These are phyloP conservation scores for Drosophila teissieri DNA, from an alignment of 1,140 invertebrate genomes.

Conservation along the genomic window DNA sequence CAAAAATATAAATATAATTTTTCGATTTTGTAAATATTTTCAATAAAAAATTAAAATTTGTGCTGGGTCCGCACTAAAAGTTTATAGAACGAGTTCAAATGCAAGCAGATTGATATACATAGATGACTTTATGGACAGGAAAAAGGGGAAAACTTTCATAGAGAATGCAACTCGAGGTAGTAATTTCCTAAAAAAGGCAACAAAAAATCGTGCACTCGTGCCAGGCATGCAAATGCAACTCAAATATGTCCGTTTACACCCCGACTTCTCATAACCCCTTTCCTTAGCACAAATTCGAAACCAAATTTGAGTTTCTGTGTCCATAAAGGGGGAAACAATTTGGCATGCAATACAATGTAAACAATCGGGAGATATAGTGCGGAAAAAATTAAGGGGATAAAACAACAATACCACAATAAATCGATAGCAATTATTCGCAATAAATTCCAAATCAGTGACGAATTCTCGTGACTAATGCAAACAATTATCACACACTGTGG, in stretches of 20 bases:
- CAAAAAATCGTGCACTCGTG: conserved; percentile 47
- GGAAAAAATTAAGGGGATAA: neutral
- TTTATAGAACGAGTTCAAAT: neutral
- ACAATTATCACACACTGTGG: neutral
- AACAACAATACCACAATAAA: conserved; percentile 16
- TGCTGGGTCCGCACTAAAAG: neutral
- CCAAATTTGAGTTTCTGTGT: conserved; percentile 18
- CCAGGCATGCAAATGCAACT: conserved; percentile 43
- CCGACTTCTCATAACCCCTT: neutral
- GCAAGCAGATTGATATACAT: neutral
- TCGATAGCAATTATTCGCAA: conserved; percentile 10
- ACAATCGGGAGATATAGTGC: neutral
- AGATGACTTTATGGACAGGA: neutral
- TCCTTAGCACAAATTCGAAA: conserved; percentile 2
- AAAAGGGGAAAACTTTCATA: conserved; percentile 6
- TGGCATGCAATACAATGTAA: neutral
- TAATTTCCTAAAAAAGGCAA: conserved; percentile 2
- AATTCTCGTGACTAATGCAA: conserved; percentile 1
- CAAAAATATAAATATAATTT: too few relatives aligned
- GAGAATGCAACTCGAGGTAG: conserved; percentile 4
- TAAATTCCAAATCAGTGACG: conserved; percentile 7
- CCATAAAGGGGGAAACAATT: conserved; percentile 14
- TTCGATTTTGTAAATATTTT: neutral
- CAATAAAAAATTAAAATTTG: neutral
- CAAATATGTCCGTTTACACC: conserved; percentile 18